These are phyloP conservation scores for Pristionchus exspectatus DNA, from an alignment of 2,888 invertebrate species.

Conservation along the genomic window DNA sequence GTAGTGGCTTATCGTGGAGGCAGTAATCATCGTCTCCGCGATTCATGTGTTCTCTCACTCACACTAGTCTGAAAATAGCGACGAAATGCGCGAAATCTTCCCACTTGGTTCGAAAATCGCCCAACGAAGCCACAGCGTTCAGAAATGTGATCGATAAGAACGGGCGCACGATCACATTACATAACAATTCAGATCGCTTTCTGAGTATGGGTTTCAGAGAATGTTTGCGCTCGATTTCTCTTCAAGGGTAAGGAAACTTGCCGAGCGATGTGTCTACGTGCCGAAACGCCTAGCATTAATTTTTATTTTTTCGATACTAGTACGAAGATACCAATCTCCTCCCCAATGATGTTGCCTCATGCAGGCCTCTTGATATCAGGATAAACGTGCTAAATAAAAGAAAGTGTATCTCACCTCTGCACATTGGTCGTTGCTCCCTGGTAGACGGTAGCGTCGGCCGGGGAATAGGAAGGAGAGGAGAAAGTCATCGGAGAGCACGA, in stretches of 20 bases:
- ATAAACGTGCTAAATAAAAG: background rate
- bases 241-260: background rate
- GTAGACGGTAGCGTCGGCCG: background rate
- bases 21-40: background rate
- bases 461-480: constrained; percentile 33
- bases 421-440: constrained; percentile 38
- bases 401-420: background rate
- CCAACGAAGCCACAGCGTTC: background rate
- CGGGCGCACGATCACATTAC: background rate
- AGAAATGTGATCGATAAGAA: background rate
- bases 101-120: background rate
- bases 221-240: background rate
- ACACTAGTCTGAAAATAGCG: background rate
- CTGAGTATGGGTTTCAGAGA: background rate
- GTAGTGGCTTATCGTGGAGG: background rate
- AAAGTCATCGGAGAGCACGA: constrained; percentile 13
- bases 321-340: no score
- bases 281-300: no score
- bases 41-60: background rate
- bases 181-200: background rate
- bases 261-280: no score
- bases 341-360: background rate
- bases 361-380: background rate
- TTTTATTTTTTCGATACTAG: background rate
- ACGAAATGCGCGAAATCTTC: background rate